Evolutionary conservation across 1,140 invertebrate species (phyloP).

Genomic region (Brachionus asplanchnoidis): DNA sequence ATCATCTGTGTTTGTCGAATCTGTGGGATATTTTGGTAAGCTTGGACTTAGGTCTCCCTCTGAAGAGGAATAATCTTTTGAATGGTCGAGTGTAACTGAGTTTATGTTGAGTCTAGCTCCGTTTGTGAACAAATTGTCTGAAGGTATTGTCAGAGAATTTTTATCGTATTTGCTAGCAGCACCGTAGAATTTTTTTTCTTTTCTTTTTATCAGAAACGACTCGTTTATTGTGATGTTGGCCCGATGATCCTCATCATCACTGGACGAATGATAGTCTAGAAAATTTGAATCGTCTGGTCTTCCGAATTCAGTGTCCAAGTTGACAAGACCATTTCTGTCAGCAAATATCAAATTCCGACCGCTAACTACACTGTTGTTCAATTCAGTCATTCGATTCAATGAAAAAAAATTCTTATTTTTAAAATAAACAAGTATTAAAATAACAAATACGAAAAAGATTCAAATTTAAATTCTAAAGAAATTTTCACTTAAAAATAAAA

Average conservation of each 20-base stretch:
- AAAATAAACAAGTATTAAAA: background rate
- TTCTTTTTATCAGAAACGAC: background rate
- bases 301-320: background rate
- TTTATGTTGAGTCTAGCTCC: background rate
- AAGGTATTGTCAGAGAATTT: background rate
- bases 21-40: background rate
- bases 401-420: background rate
- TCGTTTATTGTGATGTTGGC: background rate
- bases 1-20: background rate
- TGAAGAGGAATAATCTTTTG: background rate
- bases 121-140: background rate
- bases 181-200: background rate
- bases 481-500: background rate
- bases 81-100: background rate
- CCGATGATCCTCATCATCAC: background rate
- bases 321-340: background rate
- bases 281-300: background rate
- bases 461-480: background rate
- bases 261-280: background rate
- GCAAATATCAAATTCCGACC: background rate
- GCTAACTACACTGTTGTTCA: constrained; percentile 11
- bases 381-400: constrained; percentile 29
- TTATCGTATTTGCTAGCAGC: background rate
- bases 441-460: background rate
- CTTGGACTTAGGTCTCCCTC: background rate